Percentiles rank a stretch among this genome's conserved stretches.
Evolutionary conservation across 2,113 vertebrate genomes (phyloP).

Genomic region (Lamprotornis superbus): DNA sequence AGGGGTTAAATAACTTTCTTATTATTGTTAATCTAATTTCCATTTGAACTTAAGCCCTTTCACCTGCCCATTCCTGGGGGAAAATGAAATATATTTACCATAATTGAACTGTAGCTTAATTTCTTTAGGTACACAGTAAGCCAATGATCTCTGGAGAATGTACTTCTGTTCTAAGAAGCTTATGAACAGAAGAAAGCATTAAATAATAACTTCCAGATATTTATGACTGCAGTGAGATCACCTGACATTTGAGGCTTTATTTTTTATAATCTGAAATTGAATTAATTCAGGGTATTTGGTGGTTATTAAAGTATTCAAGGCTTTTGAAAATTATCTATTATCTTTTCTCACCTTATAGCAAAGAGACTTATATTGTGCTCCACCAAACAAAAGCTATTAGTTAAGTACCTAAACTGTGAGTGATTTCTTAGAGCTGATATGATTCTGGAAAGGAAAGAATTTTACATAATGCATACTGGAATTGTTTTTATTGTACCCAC

Average conservation of each 20-base stretch:
- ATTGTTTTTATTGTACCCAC: not conserved
- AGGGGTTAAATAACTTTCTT: not conserved
- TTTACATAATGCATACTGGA: not conserved
- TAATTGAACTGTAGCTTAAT: constrained; percentile 32
- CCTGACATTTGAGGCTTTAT: not conserved
- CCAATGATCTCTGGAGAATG: constrained; percentile 25
- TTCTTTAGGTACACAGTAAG: constrained; percentile 31
- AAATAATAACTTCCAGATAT: constrained; percentile 32
- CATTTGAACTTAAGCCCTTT: constrained; percentile 21
- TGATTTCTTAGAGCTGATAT: not conserved
- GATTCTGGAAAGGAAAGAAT: not conserved
- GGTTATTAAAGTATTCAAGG: not conserved
- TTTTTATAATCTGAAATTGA: not conserved
- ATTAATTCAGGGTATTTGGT: not conserved
- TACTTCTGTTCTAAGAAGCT: constrained; percentile 22
- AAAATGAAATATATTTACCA: constrained; percentile 41
- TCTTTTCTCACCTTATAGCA: not conserved
- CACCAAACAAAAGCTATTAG: not conserved
- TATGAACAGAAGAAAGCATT: constrained; percentile 1
- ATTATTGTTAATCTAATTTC: not conserved
- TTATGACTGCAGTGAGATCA: not conserved
- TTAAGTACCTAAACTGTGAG: not conserved
- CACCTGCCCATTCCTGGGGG: not conserved
- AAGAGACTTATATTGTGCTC: not conserved
- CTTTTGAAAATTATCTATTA: not conserved